phyloP scores from a whole-genome alignment of 2,113 vertebrate species.

The Chlorodrepanis virens region DNA sequence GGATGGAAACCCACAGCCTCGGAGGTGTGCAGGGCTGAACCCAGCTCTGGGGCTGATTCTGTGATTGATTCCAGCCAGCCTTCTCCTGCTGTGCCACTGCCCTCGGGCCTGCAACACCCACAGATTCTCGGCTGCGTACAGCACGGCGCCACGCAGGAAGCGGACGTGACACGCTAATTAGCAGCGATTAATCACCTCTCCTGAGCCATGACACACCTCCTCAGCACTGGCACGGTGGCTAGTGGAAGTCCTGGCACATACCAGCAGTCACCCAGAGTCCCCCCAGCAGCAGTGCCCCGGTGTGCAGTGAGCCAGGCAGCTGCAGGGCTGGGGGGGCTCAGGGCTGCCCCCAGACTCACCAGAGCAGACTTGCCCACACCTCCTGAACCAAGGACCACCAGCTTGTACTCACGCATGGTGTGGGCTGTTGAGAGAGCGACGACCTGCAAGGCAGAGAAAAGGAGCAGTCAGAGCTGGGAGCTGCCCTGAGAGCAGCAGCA shows the following conservation, averaged over 20 bases:
- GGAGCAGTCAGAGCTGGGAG: not conserved
- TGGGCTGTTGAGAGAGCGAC: conserved; percentile 82
- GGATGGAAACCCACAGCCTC: not conserved
- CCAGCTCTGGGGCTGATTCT: not conserved
- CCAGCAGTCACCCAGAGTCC: rapidly evolving
- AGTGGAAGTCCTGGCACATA: rapidly evolving
- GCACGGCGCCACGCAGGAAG: rapidly evolving
- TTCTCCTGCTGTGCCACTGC: not conserved
- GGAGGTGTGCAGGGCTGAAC: not conserved
- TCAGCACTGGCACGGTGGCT: not conserved
- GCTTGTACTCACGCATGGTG: conserved; percentile 99
- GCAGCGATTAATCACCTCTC: not conserved
- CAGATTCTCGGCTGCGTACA: too few species aligned
- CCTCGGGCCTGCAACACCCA: not conserved
- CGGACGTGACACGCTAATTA: not conserved
- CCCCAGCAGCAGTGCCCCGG: rapidly evolving
- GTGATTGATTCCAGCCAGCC: not conserved
- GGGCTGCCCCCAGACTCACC: conserved; percentile 80
- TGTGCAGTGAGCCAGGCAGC: rapidly evolving
- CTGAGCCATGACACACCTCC: not conserved
- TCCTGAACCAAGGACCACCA: conserved; percentile 99
- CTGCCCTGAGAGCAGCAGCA: not conserved
- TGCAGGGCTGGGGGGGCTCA: not conserved
- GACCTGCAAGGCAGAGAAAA: conserved; percentile 71
- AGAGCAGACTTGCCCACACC: conserved; percentile 98